Conservation (phyloP, 1,140 invertebrate species). For the Eupeodes corollae region DNA sequence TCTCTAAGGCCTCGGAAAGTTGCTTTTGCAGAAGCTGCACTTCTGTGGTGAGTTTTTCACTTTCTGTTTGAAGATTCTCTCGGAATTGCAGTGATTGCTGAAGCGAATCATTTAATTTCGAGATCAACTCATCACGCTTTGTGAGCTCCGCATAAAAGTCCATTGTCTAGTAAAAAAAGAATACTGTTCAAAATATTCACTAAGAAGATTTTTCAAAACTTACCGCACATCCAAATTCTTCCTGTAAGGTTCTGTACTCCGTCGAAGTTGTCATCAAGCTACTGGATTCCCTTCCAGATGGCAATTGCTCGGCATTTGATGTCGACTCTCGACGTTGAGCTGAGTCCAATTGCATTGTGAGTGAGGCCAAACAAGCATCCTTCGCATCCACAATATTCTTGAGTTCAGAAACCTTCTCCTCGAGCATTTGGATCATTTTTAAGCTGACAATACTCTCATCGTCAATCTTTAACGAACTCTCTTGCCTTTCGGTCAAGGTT, state of each 20-base stretch:
- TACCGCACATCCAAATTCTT: constrained; percentile 37
- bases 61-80: constrained; percentile 46
- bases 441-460: constrained; percentile 18
- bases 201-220: constrained; percentile 2
- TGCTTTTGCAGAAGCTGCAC: constrained; percentile 47
- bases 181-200: neutral
- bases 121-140: constrained; percentile 47
- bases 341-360: constrained; percentile 39
- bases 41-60: constrained; percentile 48
- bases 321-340: constrained; percentile 22
- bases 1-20: constrained; percentile 41
- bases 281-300: constrained; percentile 34
- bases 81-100: constrained; percentile 46
- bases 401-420: constrained; percentile 34
- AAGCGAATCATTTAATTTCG: constrained; percentile 48
- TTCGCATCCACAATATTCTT: constrained; percentile 37
- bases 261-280: constrained; percentile 36
- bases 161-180: constrained; percentile 40
- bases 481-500: neutral
- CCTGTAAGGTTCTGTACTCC: constrained; percentile 41
- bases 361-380: constrained; percentile 34
- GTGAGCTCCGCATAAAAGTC: constrained; percentile 47
- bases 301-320: constrained; percentile 14
- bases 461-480: neutral
- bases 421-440: constrained; percentile 26